Evolutionary conservation across 1,140 invertebrate species (phyloP).

Genomic region (Meteorus sp.): DNA sequence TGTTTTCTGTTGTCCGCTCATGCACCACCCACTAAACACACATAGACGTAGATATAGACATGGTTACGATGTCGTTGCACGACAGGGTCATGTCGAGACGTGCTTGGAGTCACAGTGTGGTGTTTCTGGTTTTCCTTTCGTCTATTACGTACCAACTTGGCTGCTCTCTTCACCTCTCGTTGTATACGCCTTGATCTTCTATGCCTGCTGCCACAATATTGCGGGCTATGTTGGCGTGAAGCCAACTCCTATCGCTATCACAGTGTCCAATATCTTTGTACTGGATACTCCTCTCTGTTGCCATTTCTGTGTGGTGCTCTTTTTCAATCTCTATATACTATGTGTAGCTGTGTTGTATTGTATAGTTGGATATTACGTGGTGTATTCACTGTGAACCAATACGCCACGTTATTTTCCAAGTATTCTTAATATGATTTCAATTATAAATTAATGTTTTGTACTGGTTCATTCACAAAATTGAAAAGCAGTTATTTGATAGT

Average conservation of each 20-base stretch:
- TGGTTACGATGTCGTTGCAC: neutral
- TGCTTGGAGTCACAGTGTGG: slow-evolving; percentile 8
- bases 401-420: no score
- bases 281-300: neutral
- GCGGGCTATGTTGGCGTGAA: slow-evolving; percentile 13
- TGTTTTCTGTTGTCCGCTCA: neutral
- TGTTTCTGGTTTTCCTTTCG: neutral
- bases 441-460: no score
- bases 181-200: no score
- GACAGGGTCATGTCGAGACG: slow-evolving; percentile 11
- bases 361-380: no score
- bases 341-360: no score
- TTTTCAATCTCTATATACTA: no score
- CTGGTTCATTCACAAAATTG: no score
- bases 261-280: slow-evolving; percentile 9
- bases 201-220: slow-evolving; percentile 28
- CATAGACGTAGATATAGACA: neutral
- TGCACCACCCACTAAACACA: neutral
- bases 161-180: no score
- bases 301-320: neutral
- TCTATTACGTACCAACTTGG: neutral
- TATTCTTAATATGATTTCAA: no score
- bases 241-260: slow-evolving; percentile 20
- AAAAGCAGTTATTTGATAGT: no score
- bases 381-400: no score